A percentile compares a stretch with the other conserved stretches of the same genome.
Evolutionary conservation across 2,113 vertebrate genomes (phyloP).

Genomic region (Herpailurus yagouaroundi): DNA sequence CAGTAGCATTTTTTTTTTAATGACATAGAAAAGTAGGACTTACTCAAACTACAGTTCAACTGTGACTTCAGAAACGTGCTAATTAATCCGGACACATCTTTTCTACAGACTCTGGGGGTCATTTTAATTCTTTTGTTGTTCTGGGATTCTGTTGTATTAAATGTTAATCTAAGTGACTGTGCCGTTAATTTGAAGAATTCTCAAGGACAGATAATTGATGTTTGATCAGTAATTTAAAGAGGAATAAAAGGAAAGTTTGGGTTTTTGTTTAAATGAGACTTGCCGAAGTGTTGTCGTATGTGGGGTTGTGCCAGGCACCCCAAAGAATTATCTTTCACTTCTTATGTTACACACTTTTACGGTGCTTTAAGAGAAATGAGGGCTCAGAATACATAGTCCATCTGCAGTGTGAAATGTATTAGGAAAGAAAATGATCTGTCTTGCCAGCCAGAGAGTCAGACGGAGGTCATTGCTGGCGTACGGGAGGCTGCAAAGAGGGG

Average conservation of each 20-base stretch:
- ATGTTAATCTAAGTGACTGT: not conserved
- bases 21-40: not conserved
- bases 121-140: not conserved
- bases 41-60: not conserved
- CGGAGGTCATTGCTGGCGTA: not conserved
- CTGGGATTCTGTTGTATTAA: constrained; percentile 17
- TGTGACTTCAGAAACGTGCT: not conserved
- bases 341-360: not conserved
- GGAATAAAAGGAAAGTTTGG: not conserved
- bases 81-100: not conserved
- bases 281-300: not conserved
- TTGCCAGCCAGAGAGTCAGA: constrained; percentile 34
- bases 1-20: not conserved
- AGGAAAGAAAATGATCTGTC: not conserved
- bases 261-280: not conserved
- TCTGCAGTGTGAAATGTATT: not conserved
- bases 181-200: constrained; percentile 13
- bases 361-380: not conserved
- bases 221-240: not conserved
- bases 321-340: not conserved
- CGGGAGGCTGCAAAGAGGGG: constrained; percentile 64
- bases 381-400: not conserved
- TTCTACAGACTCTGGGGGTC: not conserved
- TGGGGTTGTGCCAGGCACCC: not conserved
- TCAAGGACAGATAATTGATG: not conserved